Percentiles rank a stretch among this genome's conserved stretches.
phyloP scores from a whole-genome alignment of 1,140 invertebrate species.

The Heliconius himera region DNA sequence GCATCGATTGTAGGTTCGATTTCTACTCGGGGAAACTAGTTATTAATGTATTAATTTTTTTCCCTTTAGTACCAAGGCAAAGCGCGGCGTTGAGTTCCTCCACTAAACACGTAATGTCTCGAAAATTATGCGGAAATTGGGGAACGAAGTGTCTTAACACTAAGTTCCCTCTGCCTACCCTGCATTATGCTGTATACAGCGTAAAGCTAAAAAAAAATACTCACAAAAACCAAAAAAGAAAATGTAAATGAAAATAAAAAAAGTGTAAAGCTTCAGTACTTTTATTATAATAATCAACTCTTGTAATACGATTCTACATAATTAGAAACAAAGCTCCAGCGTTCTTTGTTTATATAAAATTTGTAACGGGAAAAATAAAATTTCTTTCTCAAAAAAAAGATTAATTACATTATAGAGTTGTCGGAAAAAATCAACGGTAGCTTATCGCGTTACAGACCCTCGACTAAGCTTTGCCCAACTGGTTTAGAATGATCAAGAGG shows the following conservation, averaged over 20 bases:
- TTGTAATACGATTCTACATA: slow-evolving; percentile 13
- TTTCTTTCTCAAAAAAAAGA: not conserved
- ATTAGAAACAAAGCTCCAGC: not conserved
- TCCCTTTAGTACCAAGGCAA: not conserved
- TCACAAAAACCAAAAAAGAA: not conserved
- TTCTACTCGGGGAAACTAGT: not conserved
- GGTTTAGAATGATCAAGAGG: not conserved
- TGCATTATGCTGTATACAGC: too few species aligned
- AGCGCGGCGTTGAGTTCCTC: too few species aligned
- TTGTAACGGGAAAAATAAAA: slow-evolving; percentile 9
- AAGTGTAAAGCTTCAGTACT: not conserved
- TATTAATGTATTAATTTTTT: not conserved
- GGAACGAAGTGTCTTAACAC: too few species aligned
- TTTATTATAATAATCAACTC: slow-evolving; percentile 3
- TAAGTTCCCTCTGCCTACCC: too few species aligned
- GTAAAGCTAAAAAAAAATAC: not conserved
- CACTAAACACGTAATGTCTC: too few species aligned
- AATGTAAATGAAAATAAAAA: not conserved
- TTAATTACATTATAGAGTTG: slow-evolving; percentile 8
- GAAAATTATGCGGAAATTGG: too few species aligned
- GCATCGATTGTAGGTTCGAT: not conserved
- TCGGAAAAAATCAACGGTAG: not conserved
- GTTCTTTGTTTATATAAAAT: not conserved
- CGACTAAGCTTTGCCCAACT: not conserved
- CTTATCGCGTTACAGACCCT: not conserved